Base-by-base conservation (phyloP, 2,113 vertebrate species). In the Crotalus tigris region DNA sequence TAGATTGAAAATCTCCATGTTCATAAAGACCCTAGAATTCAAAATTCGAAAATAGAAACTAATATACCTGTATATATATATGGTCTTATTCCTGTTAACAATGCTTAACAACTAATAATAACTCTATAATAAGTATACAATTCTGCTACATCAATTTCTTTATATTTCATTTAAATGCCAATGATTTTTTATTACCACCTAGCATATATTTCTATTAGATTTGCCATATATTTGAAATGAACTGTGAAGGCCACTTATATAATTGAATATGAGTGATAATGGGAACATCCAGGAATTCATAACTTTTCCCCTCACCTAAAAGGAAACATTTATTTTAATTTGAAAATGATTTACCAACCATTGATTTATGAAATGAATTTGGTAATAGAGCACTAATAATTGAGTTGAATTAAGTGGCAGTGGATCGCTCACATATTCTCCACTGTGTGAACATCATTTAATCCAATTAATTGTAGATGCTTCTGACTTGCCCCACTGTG, bases 291-390 rank as follows among this genome's bases (percentile, higher is more conserved):
- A 59, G 85, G 90, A 93, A 93, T 88, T 19, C 51, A 29, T 69
- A 57, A 87, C n/a, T 86, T 93, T 91, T 88, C 85, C 92, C 39
- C 91, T 91, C 51, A 88, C 92, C 44, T 91, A 90, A 91, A 93
- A 87, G 59, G 85, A 91, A 87, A 87, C 88, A 64, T 93, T 90
- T 90, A 93, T 93, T 90, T 86, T 90, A 93, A 93, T 93, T 93
- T 90, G 89, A 93, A 93, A 90, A 86, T 58, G 75, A 93, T 93
- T 93, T 93, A 89, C 92, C 89, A 93, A 87, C 92, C 92, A 90
- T 89, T 93, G 92, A 59, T 90, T 93, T 90, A 93, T 93, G 92
- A 90, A 93, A 93, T 91, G 85, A 91, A 88, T 88, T 91, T 85
- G 75, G 69, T 93, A 88, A 93, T 81, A 91, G 89, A 93, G 59